A percentile compares a stretch with the other conserved stretches of the same genome.
Conservation (phyloP, 2,797 vertebrate genomes). For the Sylvilagus floridanus region DNA sequence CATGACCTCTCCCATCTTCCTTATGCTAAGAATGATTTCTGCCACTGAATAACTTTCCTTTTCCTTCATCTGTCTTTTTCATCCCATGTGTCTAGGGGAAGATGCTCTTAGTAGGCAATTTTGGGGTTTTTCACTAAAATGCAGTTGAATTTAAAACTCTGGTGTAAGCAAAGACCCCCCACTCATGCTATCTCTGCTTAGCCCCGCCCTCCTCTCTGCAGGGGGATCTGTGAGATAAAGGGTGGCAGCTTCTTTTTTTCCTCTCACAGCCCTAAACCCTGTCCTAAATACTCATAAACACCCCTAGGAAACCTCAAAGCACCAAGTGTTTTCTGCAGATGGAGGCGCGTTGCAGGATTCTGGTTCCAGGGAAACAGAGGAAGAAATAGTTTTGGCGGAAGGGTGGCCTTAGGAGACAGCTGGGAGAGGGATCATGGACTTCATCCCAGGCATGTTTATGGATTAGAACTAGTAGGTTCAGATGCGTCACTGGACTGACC, state of each 20-base stretch:
- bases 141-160: background rate
- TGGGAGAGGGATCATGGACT: background rate
- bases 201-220: background rate
- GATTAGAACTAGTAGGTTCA: background rate
- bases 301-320: background rate
- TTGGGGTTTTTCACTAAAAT: background rate
- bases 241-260: background rate
- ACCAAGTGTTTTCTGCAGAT: background rate
- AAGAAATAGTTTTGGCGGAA: background rate
- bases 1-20: background rate
- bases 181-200: background rate
- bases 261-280: background rate
- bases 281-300: background rate
- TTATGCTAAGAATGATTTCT: background rate
- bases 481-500: background rate
- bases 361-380: background rate
- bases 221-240: background rate
- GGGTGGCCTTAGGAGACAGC: background rate
- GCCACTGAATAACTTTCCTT: background rate
- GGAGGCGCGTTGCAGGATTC: background rate
- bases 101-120: background rate
- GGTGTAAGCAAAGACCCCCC: background rate
- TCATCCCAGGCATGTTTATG: background rate
- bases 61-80: background rate
- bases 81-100: background rate